Evolutionary conservation across 2,797 vertebrate genomes (phyloP), one percentile per base, ranked within the genome.

Genomic region (Mus caroli): DNA sequence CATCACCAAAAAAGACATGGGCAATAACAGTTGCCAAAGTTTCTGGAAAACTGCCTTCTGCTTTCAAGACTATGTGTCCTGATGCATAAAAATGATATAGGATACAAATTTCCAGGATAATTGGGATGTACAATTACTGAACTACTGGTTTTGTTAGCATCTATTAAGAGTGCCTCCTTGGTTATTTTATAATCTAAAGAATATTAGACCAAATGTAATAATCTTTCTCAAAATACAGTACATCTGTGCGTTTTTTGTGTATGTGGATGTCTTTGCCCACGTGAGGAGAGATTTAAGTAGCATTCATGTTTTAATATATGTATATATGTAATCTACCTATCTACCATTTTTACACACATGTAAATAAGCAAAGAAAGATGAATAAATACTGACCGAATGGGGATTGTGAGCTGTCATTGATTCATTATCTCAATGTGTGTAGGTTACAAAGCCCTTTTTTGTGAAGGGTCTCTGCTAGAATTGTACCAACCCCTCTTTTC

Each of bases 51-150:
- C 22, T 80, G 17, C 6, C 22, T n/a, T 93, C 84, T 82, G 22
- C n/a, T 43, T 71, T 31, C 12, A 77, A 76, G 28, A 37, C 37
- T 82, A 28, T 71, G 37, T 69, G 40, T 64, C 77, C 6, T 5
- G 15, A 73, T 64, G 14, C 56, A 69, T 43, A 67, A 90, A 92
- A 34, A 40, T 13, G 43, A 43, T 83, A 50, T 54, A 62, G 52
- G 64, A 3, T 56, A 15, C 15, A 73, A 80, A 84, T 54, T 76
- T 52, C 24, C 15, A 62, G 20, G 40, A 37, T 34, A 52, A 78
- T 92, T 88, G 11, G 82, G 31, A 34, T 56, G 28, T 79, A 67
- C 22, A 75, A 28, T 83, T 96, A 50, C 20, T 71, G 96, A 31
- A 46, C 83, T 69, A 60, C 7, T 80, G n/a, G 75, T 58, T 91